Base-by-base conservation (phyloP, 2,797 vertebrate genomes). In the Labeo calbasu region DNA sequence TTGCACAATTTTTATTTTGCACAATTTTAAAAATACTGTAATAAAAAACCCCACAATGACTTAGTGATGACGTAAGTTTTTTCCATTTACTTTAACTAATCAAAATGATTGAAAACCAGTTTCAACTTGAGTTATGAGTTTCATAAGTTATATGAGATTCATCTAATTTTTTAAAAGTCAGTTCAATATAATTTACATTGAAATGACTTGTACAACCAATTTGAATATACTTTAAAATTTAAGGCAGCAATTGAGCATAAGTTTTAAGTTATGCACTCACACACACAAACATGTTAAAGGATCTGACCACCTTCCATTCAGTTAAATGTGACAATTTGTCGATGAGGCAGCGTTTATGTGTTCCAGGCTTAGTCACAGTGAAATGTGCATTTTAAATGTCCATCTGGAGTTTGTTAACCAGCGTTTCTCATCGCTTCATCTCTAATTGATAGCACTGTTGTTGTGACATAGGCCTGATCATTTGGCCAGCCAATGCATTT, bases 381-480 rank as follows among this genome's bases (percentile, higher is more conserved):
- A 79, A 79, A 53, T 53, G 21, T 68, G 77, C 63, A 79, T 63
- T 78, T 46, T 13, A 63, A 65, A 65, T 50, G 59, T 19, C 76
- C 43, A 65, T 32, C 59, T 78, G 59, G 12, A 77, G 13, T 65
- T 40, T 48, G 69, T 71, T 78, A 63, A 50, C 10, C 43, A 51
- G 46, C 19, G 32, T 28, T 15, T 53, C 25, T 79, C 48, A 50
- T 51, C 13, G 61, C 61, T 68, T 36, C 17, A 36, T 51, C 46
- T 66, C 46, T 51, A 66, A 66, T 51, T 51, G 46, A 53, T 53
- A 63, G 25, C 77, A 68, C 28, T n/a, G 28, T 68, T 76, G 50
- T 76, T 66, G 48, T 79, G 77, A 68, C 28, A 66, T 23, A 53
- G 61, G 23, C 48, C 77, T 36, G 46, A 79, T 65, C 77, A 79